Conservation (phyloP, 2,113 vertebrate genomes). For the Triplophysa tibetana region DNA sequence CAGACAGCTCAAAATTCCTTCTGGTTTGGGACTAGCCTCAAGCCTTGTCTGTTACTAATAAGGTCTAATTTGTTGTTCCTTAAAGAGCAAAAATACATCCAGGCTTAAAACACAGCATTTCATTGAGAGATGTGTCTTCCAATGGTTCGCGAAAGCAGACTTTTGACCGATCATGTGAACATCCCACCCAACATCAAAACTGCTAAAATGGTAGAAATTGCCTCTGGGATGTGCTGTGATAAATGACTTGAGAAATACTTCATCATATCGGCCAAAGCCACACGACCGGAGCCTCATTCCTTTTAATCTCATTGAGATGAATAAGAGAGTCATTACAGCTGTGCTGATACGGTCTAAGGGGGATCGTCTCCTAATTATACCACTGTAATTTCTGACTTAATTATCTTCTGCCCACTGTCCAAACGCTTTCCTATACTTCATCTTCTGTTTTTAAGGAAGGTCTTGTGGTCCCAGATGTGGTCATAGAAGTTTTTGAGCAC, state of each 20-base stretch:
- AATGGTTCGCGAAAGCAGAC: background rate
- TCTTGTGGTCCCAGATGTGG: too few relatives aligned
- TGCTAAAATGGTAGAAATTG: conserved; percentile 36
- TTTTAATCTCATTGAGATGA: conserved; percentile 57
- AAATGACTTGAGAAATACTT: conserved; percentile 57
- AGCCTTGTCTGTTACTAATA: too few relatives aligned
- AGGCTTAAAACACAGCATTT: background rate
- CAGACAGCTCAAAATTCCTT: too few relatives aligned
- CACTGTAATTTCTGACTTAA: conserved; percentile 58
- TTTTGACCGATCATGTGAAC: conserved; percentile 19
- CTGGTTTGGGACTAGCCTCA: too few relatives aligned
- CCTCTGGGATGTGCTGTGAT: conserved; percentile 42
- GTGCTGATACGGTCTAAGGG: conserved; percentile 52
- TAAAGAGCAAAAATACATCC: background rate
- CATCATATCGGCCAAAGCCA: conserved; percentile 56
- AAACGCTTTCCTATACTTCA: conserved; percentile 32
- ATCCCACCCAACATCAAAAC: conserved; percentile 15
- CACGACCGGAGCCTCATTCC: conserved; percentile 32
- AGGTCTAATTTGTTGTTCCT: background rate
- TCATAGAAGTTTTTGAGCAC: too few relatives aligned
- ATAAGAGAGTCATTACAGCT: conserved; percentile 56
- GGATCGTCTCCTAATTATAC: conserved; percentile 59
- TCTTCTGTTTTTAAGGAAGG: background rate
- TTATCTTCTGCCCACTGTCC: conserved; percentile 50
- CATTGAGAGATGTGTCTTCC: background rate